These are phyloP conservation scores for Tineola bisselliella DNA, from an alignment of 2,888 invertebrate genomes.

Conservation along the genomic window DNA sequence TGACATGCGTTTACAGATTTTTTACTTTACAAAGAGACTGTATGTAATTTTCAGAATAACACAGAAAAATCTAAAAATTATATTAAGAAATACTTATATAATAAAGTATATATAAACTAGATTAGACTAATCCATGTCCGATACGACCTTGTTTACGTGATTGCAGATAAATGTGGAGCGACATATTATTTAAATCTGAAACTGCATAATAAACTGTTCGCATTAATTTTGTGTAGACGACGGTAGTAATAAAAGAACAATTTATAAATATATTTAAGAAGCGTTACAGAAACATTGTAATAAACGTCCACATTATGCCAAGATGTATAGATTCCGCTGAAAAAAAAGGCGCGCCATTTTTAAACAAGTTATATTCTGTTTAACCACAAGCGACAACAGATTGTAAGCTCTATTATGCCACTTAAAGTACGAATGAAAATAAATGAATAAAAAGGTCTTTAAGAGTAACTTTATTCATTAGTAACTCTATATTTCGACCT, in stretches of 20 bases:
- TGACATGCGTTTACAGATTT: no score
- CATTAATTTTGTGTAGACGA: background rate
- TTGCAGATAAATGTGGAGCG: background rate
- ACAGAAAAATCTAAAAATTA: no score
- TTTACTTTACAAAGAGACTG: no score
- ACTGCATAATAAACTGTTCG: background rate
- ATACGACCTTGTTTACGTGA: conserved; percentile 1
- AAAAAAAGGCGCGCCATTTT: background rate
- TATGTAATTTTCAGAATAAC: no score
- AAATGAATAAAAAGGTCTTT: no score
- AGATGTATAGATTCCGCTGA: background rate
- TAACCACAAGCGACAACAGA: background rate
- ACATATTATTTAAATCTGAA: background rate
- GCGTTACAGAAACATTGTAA: background rate
- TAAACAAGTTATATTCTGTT: background rate
- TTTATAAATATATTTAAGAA: background rate
- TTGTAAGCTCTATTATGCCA: background rate
- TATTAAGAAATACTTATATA: no score
- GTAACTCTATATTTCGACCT: no score
- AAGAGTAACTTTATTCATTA: no score
- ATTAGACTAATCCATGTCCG: background rate
- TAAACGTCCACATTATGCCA: background rate
- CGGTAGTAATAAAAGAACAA: background rate
- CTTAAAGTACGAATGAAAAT: no score
- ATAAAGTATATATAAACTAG: background rate